Evolutionary conservation across 2,888 invertebrate species (phyloP), one percentile per base, ranked within the genome.

Genomic region (Sthenelais limicola): DNA sequence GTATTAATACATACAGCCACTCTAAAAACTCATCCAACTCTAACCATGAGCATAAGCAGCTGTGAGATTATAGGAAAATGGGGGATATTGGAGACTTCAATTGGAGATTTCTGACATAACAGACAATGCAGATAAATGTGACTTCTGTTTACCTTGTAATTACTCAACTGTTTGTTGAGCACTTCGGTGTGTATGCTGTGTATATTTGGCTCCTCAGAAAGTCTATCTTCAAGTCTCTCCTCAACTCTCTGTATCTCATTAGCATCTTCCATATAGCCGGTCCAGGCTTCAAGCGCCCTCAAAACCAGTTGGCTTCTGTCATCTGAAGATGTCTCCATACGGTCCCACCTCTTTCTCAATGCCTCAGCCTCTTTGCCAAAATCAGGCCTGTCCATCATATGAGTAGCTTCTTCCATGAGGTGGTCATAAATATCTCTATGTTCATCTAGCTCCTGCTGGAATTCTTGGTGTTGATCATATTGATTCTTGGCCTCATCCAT

Each of bases 361-460:
- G 76, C 76, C 21, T 82, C 82, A 24, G 85, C 75, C 21, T 86
- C 83, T 9, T 74, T 76, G 30, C 82, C 79, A 76, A 86, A 81
- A 68, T 82, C 81, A 0, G 86, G 84, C 74, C 84, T 84, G 71
- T 85, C 84, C 74, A 82, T 79, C 24, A 86, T 77, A 73, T 82
- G 82, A 9, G 82, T 79, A n/a, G 85, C 85, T 73, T 85, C 85
- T 12, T 82, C 80, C 47, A 77, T 79, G 80, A 86, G 79, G 73
- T 82, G 82, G 74, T 85, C 85, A 80, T 84, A 84, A 28, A 84
- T 74, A 1, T 83, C 84, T 51, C 84, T 77, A 71, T 85, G 93
- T 78, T 92, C 91, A 82, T 93, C 92, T 86, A 94, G 94, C 85
- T 96, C 93, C 77, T 91, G 90, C 79, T 93, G 91, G 79, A 96